Percentiles rank a stretch among this genome's conserved stretches.
Evolutionary conservation across 2,113 vertebrate species (phyloP).

Genomic region (Nycticebus coucang): DNA sequence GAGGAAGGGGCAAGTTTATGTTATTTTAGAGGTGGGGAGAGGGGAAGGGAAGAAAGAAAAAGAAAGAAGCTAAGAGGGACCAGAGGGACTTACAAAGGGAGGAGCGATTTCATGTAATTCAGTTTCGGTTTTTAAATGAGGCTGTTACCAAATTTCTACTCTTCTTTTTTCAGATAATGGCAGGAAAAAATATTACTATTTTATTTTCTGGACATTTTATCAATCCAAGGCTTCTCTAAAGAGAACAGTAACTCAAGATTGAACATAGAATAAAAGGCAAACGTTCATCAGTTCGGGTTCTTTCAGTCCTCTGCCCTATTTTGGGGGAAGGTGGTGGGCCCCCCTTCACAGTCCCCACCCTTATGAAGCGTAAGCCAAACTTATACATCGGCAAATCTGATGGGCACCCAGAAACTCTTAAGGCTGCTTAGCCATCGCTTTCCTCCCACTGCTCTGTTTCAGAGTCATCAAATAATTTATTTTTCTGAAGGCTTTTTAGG

Average conservation of each 20-base stretch:
- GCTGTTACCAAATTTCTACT: not conserved
- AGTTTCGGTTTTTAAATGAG: not conserved
- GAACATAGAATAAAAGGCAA: not conserved
- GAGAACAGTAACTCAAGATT: not conserved
- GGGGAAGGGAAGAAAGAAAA: not conserved
- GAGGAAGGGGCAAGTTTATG: not conserved
- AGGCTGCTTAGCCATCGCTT: not conserved
- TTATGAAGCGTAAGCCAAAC: not conserved
- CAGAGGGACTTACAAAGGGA: not conserved
- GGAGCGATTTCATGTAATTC: not conserved
- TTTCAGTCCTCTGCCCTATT: not conserved
- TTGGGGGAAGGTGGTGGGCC: not conserved
- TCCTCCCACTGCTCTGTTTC: not conserved
- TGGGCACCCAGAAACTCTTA: not conserved
- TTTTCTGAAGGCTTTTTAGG: constrained; percentile 27
- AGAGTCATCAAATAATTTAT: not conserved
- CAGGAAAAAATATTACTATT: not conserved
- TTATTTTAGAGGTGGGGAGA: not conserved
- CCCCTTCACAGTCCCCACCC: not conserved
- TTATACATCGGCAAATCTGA: not conserved
- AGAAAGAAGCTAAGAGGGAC: not conserved
- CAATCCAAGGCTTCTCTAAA: not conserved
- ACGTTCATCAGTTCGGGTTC: not conserved
- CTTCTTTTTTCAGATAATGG: not conserved
- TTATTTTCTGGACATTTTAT: not conserved